Percentiles rank a stretch among this genome's conserved stretches.
phyloP scores from a whole-genome alignment of 2,888 invertebrate genomes.

The Muschampia plurimacula region DNA sequence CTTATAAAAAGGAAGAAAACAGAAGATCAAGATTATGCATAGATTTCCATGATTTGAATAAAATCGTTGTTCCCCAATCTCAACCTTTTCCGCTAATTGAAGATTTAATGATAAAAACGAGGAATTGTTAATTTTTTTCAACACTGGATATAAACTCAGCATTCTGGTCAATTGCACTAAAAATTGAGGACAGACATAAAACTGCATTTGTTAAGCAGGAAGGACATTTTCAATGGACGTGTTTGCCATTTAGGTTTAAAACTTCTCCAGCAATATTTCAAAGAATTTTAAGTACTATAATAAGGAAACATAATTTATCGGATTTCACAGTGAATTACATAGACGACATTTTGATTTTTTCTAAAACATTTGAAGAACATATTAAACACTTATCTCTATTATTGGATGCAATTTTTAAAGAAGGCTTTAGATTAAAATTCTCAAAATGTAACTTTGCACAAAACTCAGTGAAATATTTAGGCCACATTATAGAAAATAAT shows the following conservation, averaged over 20 bases:
- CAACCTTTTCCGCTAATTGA: constrained; percentile 53
- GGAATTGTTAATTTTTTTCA: constrained; percentile 51
- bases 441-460: constrained; percentile 47
- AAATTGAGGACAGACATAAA: constrained; percentile 53
- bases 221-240: constrained; percentile 52
- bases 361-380: constrained; percentile 47
- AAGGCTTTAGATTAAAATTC: constrained; percentile 49
- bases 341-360: constrained; percentile 47
- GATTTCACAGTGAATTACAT: constrained; percentile 41
- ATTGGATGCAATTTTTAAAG: constrained; percentile 43
- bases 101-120: constrained; percentile 50
- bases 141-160: constrained; percentile 52
- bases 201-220: constrained; percentile 50
- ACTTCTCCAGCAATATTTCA: constrained; percentile 61
- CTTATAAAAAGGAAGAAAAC: constrained; percentile 46
- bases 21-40: constrained; percentile 53
- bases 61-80: constrained; percentile 50
- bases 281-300: constrained; percentile 50
- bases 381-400: constrained; percentile 44
- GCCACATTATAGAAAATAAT: constrained; percentile 49
- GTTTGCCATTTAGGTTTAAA: no score
- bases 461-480: constrained; percentile 46
- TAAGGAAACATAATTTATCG: constrained; percentile 39
- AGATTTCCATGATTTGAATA: constrained; percentile 52
- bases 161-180: constrained; percentile 60